Conservation (phyloP, 2,888 invertebrate genomes). For the Glyphotaelius pellucidus region DNA sequence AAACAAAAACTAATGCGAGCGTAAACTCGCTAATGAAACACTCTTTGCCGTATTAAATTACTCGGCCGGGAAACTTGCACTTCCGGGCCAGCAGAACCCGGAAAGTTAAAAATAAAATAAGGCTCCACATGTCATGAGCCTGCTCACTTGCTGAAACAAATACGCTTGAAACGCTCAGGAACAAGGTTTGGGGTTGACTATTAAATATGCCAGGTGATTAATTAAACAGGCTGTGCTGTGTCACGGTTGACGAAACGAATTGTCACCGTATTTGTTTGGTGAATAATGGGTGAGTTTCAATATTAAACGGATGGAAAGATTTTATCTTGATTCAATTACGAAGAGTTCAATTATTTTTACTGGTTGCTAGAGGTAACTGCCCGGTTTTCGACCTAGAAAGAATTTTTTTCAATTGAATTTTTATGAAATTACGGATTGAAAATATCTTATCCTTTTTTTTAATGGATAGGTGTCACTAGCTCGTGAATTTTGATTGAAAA, state of each 20-base stretch:
- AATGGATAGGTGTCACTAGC: too few relatives aligned
- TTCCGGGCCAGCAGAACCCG: not conserved
- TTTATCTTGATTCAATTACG: not conserved
- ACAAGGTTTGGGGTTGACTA: constrained; percentile 6
- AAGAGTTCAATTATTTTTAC: not conserved
- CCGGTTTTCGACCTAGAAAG: not conserved
- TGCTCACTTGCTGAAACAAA: constrained; percentile 37
- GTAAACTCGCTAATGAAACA: constrained; percentile 37
- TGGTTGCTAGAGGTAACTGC: not conserved
- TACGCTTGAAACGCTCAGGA: constrained; percentile 29
- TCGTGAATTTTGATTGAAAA: too few relatives aligned
- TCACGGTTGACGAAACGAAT: constrained; percentile 30
- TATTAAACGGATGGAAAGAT: not conserved
- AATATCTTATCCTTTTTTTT: too few relatives aligned
- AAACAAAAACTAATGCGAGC: not conserved
- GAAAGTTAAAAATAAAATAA: constrained; percentile 42
- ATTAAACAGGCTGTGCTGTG: constrained; percentile 33
- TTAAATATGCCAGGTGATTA: constrained; percentile 41
- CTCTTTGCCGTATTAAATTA: constrained; percentile 25
- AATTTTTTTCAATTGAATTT: too few relatives aligned
- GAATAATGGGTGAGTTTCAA: not conserved
- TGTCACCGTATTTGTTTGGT: constrained; percentile 33
- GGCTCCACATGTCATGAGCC: constrained; percentile 36
- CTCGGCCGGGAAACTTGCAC: not conserved
- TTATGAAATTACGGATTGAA: too few relatives aligned